phyloP scores from a whole-genome alignment of 2,888 invertebrate genomes.

The Sepioteuthis lessoniana region DNA sequence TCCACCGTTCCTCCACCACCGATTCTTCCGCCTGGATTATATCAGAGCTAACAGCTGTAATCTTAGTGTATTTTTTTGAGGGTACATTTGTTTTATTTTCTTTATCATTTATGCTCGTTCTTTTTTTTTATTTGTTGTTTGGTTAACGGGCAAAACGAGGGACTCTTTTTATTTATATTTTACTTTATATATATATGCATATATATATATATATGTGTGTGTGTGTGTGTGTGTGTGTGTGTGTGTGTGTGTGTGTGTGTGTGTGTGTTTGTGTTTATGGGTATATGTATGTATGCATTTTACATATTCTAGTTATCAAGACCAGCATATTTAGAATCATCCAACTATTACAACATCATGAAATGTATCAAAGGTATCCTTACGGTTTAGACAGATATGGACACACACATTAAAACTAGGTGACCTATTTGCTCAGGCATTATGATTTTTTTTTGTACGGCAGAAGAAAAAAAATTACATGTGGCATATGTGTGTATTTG shows the following conservation, averaged over 20 bases:
- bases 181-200: no score
- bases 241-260: no score
- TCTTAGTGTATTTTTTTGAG: background rate
- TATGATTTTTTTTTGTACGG: background rate
- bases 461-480: background rate
- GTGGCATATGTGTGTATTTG: background rate
- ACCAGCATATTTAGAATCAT: background rate
- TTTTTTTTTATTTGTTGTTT: background rate
- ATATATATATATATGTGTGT: no score
- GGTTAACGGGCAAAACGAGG: background rate
- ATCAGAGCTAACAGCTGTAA: conserved; percentile 23
- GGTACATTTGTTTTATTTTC: background rate
- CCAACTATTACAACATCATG: background rate
- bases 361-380: conserved; percentile 2
- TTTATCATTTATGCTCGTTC: background rate
- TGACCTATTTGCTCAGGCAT: conserved; percentile 20
- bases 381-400: background rate
- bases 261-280: no score
- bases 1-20: background rate
- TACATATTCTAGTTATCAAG: background rate
- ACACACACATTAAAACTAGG: conserved; percentile 21
- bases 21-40: conserved; percentile 9
- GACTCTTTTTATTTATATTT: background rate
- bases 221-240: no score
- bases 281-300: background rate